A percentile compares a stretch with the other conserved stretches of the same genome.
These are phyloP conservation scores for Podargus strigoides DNA, from an alignment of 2,797 vertebrate species.

Conservation along the genomic window DNA sequence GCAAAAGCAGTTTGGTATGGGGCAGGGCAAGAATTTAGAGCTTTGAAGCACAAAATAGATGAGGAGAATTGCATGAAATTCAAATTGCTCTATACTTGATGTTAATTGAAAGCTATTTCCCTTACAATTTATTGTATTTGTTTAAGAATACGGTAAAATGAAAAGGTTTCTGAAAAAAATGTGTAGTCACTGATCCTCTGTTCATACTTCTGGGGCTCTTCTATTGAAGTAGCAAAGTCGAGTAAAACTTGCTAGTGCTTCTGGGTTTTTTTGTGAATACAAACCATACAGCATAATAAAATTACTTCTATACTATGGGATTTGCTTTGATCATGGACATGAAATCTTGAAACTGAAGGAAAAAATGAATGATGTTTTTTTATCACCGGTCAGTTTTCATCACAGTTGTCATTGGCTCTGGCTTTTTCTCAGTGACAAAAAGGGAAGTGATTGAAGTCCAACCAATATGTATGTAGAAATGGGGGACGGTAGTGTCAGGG, in stretches of 20 bases:
- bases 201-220: background rate
- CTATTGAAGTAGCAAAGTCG: background rate
- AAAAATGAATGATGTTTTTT: background rate
- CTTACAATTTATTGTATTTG: background rate
- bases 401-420: slow-evolving; percentile 75
- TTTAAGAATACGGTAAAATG: background rate
- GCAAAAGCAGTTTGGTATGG: background rate
- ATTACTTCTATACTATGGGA: background rate
- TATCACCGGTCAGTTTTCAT: slow-evolving; percentile 78
- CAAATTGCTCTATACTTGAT: background rate
- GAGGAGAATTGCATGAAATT: background rate
- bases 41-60: background rate
- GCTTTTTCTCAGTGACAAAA: slow-evolving; percentile 73
- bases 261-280: background rate
- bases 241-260: background rate
- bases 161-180: background rate
- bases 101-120: background rate
- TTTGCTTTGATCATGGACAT: background rate
- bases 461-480: slow-evolving; percentile 69
- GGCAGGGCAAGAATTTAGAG: background rate
- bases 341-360: background rate
- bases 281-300: background rate
- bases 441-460: slow-evolving; percentile 66
- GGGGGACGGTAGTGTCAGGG: slow-evolving; percentile 72
- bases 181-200: background rate